Evolutionary conservation across 23 tunicate species (phyloP), one percentile per base, ranked within the genome.

Genomic region (Halocynthia aurantium): DNA sequence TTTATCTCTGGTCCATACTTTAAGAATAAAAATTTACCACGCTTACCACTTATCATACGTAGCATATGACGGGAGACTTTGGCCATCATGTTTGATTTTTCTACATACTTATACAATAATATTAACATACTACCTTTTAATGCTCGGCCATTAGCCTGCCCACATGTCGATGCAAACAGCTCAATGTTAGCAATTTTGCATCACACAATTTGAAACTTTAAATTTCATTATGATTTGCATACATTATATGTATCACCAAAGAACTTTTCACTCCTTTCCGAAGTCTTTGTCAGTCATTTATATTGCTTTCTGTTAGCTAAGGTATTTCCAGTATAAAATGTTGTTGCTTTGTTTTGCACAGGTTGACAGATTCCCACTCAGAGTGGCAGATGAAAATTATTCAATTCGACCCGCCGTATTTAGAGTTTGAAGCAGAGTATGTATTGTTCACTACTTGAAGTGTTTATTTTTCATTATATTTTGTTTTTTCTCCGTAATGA

Each of bases 401-500:
- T 19, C 67, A 76, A 81, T 91, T 91, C 82, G 90, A 81, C 11
- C 97, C 97, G 6, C 97, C 83, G 19, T 91, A 62, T 77, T 72
- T 91, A 55, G 97, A 91, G 62, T 91, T 91, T 76, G 97, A 78
- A 61, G 57, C 81, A 7, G 86, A 91, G 97, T 91, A 78, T 85
- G 90, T 91, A 11, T 57, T 57, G 15, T 72, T 0, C 4, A 20
- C 20, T 61, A 8, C 17, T 10, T 8, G 6, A 13, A 11, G 49
- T 13, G 72, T 17, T 76, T 18, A 58, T 4, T 57, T 11, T 17
- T 40, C n/a, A 76, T 57, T 56, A 40, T 76, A 0, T 17, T 76
- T 10, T 11, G 52, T 21, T n/a, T 55, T 12, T 18, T 8, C 6
- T 78, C 11, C 22, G 40, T 17, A 63, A 8, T 22, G 18, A 57